phyloP scores from a whole-genome alignment of 2,888 invertebrate species.

The Phrixothrix hirtus region DNA sequence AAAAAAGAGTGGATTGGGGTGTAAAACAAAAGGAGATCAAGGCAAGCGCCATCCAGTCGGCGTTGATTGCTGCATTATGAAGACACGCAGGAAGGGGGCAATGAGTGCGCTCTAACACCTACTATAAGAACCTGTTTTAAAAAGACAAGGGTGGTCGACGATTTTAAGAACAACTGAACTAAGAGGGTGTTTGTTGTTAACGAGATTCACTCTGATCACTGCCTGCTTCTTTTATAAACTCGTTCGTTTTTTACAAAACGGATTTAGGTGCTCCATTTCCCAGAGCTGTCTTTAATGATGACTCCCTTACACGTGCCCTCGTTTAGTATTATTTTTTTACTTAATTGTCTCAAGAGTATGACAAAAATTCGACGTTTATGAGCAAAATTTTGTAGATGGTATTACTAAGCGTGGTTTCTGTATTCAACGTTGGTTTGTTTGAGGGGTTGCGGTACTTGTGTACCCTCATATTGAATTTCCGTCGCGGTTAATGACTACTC shows the following conservation, averaged over 20 bases:
- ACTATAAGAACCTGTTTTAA: constrained; percentile 50
- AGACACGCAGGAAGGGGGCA: constrained; percentile 41
- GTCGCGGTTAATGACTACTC: constrained; percentile 37
- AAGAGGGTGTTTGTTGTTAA: constrained; percentile 56
- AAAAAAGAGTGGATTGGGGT: constrained; percentile 46
- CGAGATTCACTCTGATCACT: constrained; percentile 54
- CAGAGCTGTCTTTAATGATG: constrained; percentile 37
- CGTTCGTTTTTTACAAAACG: constrained; percentile 39
- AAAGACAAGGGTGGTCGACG: constrained; percentile 46
- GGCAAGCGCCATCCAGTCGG: constrained; percentile 45
- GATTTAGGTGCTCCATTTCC: constrained; percentile 40
- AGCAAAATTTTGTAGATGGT: neutral
- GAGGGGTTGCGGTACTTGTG: constrained; percentile 38
- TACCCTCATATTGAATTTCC: constrained; percentile 38
- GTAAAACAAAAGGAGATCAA: constrained; percentile 50
- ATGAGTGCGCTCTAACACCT: constrained; percentile 47
- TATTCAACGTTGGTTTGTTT: constrained; percentile 33
- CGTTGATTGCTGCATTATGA: constrained; percentile 52
- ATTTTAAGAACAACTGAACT: constrained; percentile 52
- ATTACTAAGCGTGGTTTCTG: neutral
- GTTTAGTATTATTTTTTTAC: neutral
- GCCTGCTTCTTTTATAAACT: constrained; percentile 48
- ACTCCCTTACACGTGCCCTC: constrained; percentile 20
- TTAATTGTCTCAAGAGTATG: neutral
- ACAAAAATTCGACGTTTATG: neutral